Conservation (phyloP, 2,113 vertebrate genomes). For the Solea senegalensis region DNA sequence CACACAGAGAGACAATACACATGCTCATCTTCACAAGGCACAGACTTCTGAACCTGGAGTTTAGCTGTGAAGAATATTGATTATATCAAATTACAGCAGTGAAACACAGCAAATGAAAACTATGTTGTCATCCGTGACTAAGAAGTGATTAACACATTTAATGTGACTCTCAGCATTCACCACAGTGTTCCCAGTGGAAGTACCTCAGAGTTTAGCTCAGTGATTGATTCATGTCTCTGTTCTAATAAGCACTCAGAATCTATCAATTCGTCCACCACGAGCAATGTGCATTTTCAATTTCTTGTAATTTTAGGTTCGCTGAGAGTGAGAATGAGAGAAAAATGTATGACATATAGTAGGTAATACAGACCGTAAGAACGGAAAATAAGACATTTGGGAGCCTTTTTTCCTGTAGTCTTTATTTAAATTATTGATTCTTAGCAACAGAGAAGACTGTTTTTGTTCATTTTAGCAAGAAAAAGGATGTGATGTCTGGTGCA, state of each 20-base stretch:
- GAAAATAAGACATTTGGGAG: neutral
- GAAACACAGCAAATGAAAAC: neutral
- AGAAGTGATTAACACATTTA: neutral
- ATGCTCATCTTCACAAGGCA: constrained; percentile 1
- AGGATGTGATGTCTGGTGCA: too few species aligned
- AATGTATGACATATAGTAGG: neutral
- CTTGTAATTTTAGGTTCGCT: neutral
- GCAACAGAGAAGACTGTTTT: too few species aligned
- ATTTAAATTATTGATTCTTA: neutral
- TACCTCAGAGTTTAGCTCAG: neutral
- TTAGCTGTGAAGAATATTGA: neutral
- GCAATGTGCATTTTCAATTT: neutral
- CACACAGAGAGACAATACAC: neutral
- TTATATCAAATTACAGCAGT: too few species aligned
- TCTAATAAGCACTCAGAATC: neutral
- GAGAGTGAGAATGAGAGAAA: neutral
- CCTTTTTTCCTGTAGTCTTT: neutral
- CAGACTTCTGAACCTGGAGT: neutral
- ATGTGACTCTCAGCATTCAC: neutral
- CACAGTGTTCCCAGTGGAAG: neutral
- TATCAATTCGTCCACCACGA: neutral
- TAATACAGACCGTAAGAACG: neutral
- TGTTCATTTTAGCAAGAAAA: too few species aligned
- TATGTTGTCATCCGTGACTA: neutral
- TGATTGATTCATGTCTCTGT: neutral